phyloP scores from a whole-genome alignment of 2,888 invertebrate genomes.

The Apotomis capreana region DNA sequence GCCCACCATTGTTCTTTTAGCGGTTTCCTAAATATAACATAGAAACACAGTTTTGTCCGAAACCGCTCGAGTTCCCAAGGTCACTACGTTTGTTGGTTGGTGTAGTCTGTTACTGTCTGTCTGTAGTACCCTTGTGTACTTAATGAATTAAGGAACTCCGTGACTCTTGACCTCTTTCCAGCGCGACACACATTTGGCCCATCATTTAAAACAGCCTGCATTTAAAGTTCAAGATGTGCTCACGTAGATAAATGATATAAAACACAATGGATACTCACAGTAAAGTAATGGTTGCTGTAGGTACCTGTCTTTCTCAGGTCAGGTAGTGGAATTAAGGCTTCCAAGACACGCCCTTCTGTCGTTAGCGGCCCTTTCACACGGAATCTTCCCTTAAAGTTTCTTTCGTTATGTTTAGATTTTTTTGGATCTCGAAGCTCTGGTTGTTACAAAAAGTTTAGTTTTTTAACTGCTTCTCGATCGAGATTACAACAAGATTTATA shows the following conservation, averaged over 20 bases:
- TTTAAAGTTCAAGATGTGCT: conserved; percentile 17
- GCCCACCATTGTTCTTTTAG: conserved; percentile 50
- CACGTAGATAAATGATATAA: conserved; percentile 25
- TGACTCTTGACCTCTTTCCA: conserved; percentile 16
- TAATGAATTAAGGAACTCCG: conserved; percentile 34
- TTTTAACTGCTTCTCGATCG: conserved; percentile 18
- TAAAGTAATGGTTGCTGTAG: conserved; percentile 27
- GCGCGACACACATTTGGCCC: not conserved
- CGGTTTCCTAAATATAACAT: conserved; percentile 49
- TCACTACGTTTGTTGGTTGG: conserved; percentile 37
- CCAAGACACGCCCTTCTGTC: conserved; percentile 50
- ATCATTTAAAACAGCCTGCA: not conserved
- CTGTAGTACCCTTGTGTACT: conserved; percentile 32
- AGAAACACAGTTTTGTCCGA: conserved; percentile 44
- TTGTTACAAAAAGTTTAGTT: conserved; percentile 49
- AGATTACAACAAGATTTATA: not conserved
- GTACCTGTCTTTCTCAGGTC: conserved; percentile 53
- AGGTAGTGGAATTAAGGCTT: conserved; percentile 53
- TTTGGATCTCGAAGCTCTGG: conserved; percentile 43
- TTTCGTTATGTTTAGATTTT: conserved; percentile 23
- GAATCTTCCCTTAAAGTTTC: conserved; percentile 41
- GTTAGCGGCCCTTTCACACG: conserved; percentile 49
- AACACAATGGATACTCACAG: conserved; percentile 30
- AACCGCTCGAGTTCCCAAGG: conserved; percentile 46
- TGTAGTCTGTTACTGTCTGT: no score